Evolutionary conservation across 2,888 invertebrate genomes (phyloP).

Genomic region (Cataglyphis rosenhaueri): DNA sequence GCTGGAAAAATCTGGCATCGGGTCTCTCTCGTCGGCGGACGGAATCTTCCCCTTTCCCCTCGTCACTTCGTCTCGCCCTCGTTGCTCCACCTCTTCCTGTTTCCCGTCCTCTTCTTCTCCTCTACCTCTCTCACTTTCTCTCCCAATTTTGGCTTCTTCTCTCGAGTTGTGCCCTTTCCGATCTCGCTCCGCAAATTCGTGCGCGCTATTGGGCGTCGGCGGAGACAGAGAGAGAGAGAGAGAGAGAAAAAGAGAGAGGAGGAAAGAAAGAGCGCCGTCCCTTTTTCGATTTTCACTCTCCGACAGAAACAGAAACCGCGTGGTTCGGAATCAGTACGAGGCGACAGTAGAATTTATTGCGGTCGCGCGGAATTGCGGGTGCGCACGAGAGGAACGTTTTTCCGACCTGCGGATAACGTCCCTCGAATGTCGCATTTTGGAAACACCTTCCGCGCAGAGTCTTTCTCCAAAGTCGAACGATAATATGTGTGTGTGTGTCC

Average conservation of each 20-base stretch:
- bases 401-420: slow-evolving; percentile 25
- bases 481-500: neutral
- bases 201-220: slow-evolving; percentile 61
- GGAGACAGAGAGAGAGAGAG: slow-evolving; percentile 23
- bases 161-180: slow-evolving; percentile 56
- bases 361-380: slow-evolving; percentile 27
- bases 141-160: slow-evolving; percentile 33
- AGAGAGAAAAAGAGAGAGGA: neutral
- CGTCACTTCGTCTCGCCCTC: slow-evolving; percentile 8
- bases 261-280: slow-evolving; percentile 1
- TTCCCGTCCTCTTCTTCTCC: slow-evolving; percentile 49
- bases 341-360: slow-evolving; percentile 50
- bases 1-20: slow-evolving; percentile 74
- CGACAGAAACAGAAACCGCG: slow-evolving; percentile 32
- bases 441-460: neutral
- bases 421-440: slow-evolving; percentile 2
- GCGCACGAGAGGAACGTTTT: slow-evolving; percentile 31
- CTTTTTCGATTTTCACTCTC: slow-evolving; percentile 40
- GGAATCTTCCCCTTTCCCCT: slow-evolving; percentile 45
- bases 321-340: slow-evolving; percentile 34
- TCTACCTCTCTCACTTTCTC: slow-evolving; percentile 30
- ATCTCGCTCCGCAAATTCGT: slow-evolving; percentile 66
- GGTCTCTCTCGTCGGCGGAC: slow-evolving; percentile 68
- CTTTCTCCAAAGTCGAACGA: neutral
- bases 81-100: slow-evolving; percentile 44